Base-by-base conservation (phyloP, 2,888 invertebrate species). In the Merodon equestris region DNA sequence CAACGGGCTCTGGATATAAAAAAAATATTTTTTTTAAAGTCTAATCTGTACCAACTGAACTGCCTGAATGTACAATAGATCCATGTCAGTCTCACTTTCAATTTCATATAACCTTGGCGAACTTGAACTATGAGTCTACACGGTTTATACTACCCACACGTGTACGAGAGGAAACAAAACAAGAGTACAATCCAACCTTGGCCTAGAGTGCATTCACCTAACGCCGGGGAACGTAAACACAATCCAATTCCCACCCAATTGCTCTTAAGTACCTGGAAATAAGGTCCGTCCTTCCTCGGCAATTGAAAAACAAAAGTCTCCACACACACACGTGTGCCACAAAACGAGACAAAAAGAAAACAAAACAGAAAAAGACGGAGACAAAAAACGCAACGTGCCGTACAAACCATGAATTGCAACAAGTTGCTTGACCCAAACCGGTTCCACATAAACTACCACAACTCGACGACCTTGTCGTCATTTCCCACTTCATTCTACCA, bases 1-100 rank as follows among this genome's bases (percentile, higher is more conserved):
- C 93, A 75, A 93, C 91, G 7, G 93, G 93, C 86, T 93, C 93
- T 93, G 90, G 58, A 82, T 81, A 82, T 85, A 84, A 85, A 82
- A 40, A 10, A 40, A 1, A 40, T n/a, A 36, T 36, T 36, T 36
- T 9, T 40, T 40, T 40, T 27, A 38, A 27, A 19, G 38, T 53
- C 14, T 0, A 27, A 34, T 38, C 17, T 17, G 3, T n/a, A 4
- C n/a, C 40, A 5, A 40, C 9, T 9, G n/a, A 40, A 40, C 53
- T 53, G 63, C 45, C 34, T 82, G 81, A 82, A 81, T 81, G 68
- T 66, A 45, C 13, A 58, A 51, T n/a, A 54, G 48, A 61, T 54
- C 7, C 15, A 54, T 53, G 60, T 66, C 67, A 57, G 68, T 72
- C 63, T 68, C 9, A 40, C 27, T 27, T 27, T 27, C 27, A 27